phyloP scores from a whole-genome alignment of 2,888 invertebrate genomes.

The Neocrepidodera transversa region DNA sequence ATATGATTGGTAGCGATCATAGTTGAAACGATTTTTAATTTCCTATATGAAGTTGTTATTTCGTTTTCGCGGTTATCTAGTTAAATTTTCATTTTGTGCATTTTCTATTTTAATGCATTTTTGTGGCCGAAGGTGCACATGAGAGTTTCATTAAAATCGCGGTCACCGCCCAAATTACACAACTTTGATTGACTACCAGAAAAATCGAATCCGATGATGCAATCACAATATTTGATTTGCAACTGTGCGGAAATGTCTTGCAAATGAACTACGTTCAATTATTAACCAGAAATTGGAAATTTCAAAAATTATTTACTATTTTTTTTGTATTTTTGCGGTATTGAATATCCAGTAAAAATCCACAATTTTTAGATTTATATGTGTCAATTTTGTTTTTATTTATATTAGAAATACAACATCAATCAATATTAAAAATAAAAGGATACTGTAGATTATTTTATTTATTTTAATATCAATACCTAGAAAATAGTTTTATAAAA shows the following conservation, averaged over 20 bases:
- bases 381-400: too few species aligned
- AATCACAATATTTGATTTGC: conserved; percentile 27
- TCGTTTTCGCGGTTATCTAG: conserved; percentile 53
- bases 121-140: conserved; percentile 53
- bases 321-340: background rate
- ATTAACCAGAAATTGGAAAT: conserved; percentile 21
- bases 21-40: conserved; percentile 39
- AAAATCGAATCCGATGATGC: conserved; percentile 28
- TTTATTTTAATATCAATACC: too few species aligned
- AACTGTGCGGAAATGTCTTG: conserved; percentile 30
- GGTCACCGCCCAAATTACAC: conserved; percentile 51
- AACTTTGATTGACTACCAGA: conserved; percentile 51
- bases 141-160: conserved; percentile 55
- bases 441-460: too few species aligned
- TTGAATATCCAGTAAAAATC: background rate
- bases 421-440: too few species aligned
- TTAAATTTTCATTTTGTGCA: conserved; percentile 56
- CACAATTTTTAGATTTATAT: too few species aligned
- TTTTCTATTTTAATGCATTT: conserved; percentile 57
- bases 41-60: conserved; percentile 46
- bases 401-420: too few species aligned
- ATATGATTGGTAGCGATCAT: background rate
- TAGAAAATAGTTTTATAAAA: too few species aligned
- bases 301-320: conserved; percentile 13
- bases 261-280: conserved; percentile 20